These are phyloP conservation scores for Chaetophractus vellerosus DNA, from an alignment of 2,797 vertebrate genomes.

Conservation along the genomic window DNA sequence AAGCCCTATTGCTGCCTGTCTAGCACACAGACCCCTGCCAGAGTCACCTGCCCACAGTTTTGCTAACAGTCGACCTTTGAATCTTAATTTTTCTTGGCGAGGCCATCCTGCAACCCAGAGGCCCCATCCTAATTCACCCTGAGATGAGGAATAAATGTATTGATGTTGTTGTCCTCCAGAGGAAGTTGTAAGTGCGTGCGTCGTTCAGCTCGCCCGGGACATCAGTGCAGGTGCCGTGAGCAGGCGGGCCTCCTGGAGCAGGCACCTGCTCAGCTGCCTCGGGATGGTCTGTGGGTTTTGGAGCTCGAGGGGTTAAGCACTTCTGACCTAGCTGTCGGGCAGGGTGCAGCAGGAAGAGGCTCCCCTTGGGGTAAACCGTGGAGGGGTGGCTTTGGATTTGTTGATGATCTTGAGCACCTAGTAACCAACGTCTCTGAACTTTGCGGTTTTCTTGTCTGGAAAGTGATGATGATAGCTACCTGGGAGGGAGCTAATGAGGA, in stretches of 20 bases:
- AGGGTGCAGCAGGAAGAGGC: not conserved
- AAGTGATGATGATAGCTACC: not conserved
- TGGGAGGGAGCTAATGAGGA: not conserved
- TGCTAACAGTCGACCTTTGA: not conserved
- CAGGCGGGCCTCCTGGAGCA: not conserved
- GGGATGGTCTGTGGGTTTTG: not conserved
- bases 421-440: no score
- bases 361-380: not conserved
- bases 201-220: no score
- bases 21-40: not conserved
- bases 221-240: not conserved
- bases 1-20: no score
- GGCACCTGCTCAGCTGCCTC: not conserved
- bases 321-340: not conserved
- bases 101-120: not conserved
- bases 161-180: rapidly evolving
- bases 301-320: not conserved
- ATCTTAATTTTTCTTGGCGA: not conserved
- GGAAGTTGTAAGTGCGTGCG: not conserved
- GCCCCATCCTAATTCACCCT: not conserved
- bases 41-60: not conserved
- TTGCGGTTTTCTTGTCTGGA: not conserved
- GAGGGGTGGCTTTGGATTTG: not conserved
- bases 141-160: not conserved
- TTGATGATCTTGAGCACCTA: not conserved